These are phyloP conservation scores for Microcebus griseorufus DNA, from an alignment of 2,113 vertebrate genomes.

Conservation along the genomic window DNA sequence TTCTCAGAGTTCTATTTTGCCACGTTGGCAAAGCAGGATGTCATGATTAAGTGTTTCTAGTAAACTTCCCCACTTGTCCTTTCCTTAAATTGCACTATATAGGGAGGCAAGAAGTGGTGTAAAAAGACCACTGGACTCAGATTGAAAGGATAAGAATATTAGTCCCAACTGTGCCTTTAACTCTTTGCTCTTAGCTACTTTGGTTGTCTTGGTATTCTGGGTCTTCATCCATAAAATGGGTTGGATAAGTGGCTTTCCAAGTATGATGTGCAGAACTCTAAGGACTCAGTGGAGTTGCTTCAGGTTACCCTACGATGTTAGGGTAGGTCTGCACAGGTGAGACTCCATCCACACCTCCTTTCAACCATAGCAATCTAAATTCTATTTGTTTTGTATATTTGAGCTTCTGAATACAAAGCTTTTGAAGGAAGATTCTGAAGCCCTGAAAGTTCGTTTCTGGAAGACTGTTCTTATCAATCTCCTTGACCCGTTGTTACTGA, in stretches of 20 bases:
- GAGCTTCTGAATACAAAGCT: background rate
- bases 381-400: conserved; percentile 1
- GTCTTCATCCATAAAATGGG: background rate
- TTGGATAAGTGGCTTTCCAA: background rate
- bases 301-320: background rate
- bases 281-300: background rate
- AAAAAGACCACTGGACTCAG: background rate
- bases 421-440: background rate
- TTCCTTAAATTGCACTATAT: background rate
- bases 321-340: background rate
- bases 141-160: background rate
- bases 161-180: background rate
- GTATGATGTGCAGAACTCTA: background rate
- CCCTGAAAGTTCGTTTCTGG: background rate
- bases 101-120: background rate
- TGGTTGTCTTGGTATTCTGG: background rate
- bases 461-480: background rate
- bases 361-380: background rate
- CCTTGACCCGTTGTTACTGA: background rate
- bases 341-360: background rate
- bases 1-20: background rate
- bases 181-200: background rate
- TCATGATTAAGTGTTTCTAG: background rate
- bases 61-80: background rate
- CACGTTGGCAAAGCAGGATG: background rate